These are phyloP conservation scores for Cotesia congregata DNA, from an alignment of 2,888 invertebrate genomes.

Conservation along the genomic window DNA sequence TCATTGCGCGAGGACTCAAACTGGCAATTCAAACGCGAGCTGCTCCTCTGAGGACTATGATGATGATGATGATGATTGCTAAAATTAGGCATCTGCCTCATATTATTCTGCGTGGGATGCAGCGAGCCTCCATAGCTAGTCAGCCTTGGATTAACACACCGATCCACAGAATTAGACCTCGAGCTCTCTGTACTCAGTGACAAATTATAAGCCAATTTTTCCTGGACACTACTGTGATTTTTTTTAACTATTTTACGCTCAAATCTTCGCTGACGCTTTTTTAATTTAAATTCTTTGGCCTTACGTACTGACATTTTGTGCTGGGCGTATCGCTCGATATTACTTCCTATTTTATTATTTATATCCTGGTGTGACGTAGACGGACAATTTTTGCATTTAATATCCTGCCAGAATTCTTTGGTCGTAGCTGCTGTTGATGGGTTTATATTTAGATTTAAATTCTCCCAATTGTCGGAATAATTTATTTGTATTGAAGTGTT, in stretches of 20 bases:
- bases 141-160: conserved; percentile 61
- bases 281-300: conserved; percentile 58
- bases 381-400: conserved; percentile 65
- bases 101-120: conserved; percentile 66
- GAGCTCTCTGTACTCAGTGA: conserved; percentile 64
- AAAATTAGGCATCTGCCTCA: conserved; percentile 65
- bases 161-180: conserved; percentile 66
- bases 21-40: conserved; percentile 63
- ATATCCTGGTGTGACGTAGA: conserved; percentile 57
- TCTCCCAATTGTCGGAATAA: conserved; percentile 69
- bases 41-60: conserved; percentile 62
- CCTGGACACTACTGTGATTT: conserved; percentile 46
- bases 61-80: conserved; percentile 56
- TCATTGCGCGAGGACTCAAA: conserved; percentile 57
- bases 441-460: conserved; percentile 64
- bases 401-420: conserved; percentile 65
- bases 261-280: conserved; percentile 58
- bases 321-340: conserved; percentile 59
- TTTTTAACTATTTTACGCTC: conserved; percentile 53
- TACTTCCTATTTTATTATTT: conserved; percentile 59
- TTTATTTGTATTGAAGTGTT: conserved; percentile 66
- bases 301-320: conserved; percentile 55
- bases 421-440: conserved; percentile 29
- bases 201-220: conserved; percentile 40
- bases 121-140: conserved; percentile 62